Percentiles rank a stretch among this genome's conserved stretches.
Conservation (phyloP, 2,113 vertebrate species). For the Pterocles burchelli region DNA sequence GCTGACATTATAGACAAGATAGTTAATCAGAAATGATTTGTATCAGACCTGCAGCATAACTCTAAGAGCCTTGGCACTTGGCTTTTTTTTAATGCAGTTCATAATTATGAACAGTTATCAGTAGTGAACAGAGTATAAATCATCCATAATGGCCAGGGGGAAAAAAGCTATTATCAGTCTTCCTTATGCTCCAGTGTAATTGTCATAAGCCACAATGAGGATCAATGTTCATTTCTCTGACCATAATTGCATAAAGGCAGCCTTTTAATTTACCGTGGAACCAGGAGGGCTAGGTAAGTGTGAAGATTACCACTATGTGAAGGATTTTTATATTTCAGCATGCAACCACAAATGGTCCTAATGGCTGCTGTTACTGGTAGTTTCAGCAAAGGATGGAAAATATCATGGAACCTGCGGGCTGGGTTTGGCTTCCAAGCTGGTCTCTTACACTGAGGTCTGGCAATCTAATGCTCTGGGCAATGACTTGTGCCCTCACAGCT, state of each 20-base stretch:
- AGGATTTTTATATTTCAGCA: slow-evolving; percentile 21
- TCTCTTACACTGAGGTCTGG: not conserved
- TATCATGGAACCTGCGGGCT: not conserved
- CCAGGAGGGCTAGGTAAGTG: slow-evolving; percentile 61
- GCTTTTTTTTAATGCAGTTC: slow-evolving; percentile 71
- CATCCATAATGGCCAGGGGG: slow-evolving; percentile 71
- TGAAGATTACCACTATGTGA: slow-evolving; percentile 59
- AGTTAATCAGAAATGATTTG: slow-evolving; percentile 70
- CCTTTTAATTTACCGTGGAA: slow-evolving; percentile 68
- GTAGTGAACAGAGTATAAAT: slow-evolving; percentile 69
- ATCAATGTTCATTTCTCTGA: slow-evolving; percentile 74
- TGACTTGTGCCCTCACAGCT: accelerated
- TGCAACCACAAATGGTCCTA: slow-evolving; percentile 22
- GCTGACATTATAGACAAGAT: slow-evolving; percentile 47
- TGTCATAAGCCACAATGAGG: slow-evolving; percentile 73
- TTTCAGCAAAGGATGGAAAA: not conserved
- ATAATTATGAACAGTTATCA: slow-evolving; percentile 72
- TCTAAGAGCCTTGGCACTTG: slow-evolving; percentile 60
- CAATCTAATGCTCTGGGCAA: not conserved
- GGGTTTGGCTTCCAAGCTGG: not conserved
- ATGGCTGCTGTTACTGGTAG: slow-evolving; percentile 2
- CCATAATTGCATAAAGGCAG: slow-evolving; percentile 69
- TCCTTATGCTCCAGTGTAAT: slow-evolving; percentile 76
- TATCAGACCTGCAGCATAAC: slow-evolving; percentile 64
- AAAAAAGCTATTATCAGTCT: slow-evolving; percentile 75